Conservation (phyloP, 1,140 invertebrate genomes). For the Macrocentrus cingulum region DNA sequence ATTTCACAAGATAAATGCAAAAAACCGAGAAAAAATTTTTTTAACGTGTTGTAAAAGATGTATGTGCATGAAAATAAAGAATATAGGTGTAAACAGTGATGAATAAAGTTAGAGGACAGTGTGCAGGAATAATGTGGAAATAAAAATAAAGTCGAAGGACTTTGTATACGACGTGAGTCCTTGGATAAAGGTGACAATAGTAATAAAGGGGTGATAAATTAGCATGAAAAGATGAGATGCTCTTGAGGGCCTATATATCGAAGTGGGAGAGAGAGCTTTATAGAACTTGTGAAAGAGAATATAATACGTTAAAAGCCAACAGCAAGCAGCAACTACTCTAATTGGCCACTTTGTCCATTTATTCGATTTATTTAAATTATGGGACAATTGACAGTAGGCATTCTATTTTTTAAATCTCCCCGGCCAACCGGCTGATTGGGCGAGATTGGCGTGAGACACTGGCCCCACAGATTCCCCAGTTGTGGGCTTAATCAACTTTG, state of each 20-base stretch:
- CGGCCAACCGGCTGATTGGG: slow-evolving; percentile 56
- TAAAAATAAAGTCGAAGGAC: too few species aligned
- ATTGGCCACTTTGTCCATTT: slow-evolving; percentile 62
- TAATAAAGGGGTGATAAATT: background rate
- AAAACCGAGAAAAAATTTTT: too few species aligned
- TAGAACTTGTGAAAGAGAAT: slow-evolving; percentile 35
- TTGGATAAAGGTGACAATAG: background rate
- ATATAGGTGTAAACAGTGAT: background rate
- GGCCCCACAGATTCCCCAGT: slow-evolving; percentile 61
- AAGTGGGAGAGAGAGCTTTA: slow-evolving; percentile 13
- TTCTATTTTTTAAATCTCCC: slow-evolving; percentile 63
- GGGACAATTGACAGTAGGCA: slow-evolving; percentile 62
- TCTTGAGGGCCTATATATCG: slow-evolving; percentile 9
- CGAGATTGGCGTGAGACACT: slow-evolving; percentile 61
- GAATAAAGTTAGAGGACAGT: too few species aligned
- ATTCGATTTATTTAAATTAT: slow-evolving; percentile 63
- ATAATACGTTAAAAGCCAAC: slow-evolving; percentile 54
- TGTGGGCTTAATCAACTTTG: slow-evolving; percentile 61
- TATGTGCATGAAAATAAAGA: background rate
- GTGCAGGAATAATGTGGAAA: too few species aligned
- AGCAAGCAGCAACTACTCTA: slow-evolving; percentile 59
- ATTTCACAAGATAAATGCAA: too few species aligned
- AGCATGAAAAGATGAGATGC: background rate
- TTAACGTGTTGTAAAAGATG: too few species aligned
- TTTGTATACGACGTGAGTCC: too few species aligned